Conservation (phyloP, 2,888 invertebrate species). For the Sphecodes monilicornis region DNA sequence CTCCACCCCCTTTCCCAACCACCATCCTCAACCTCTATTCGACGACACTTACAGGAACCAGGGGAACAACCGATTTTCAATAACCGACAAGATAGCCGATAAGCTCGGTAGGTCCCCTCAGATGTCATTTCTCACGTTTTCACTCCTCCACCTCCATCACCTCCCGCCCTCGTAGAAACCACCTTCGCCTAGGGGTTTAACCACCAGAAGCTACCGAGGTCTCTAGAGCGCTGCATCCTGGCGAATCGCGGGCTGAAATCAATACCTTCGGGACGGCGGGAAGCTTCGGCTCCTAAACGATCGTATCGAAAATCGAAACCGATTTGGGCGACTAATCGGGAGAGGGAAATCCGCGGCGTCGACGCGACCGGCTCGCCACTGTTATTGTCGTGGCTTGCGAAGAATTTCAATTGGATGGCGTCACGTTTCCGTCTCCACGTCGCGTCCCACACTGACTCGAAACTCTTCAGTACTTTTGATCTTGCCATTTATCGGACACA, state of each 20-base stretch:
- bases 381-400: neutral
- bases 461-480: neutral
- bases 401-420: slow-evolving; percentile 11
- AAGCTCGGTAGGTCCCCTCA: slow-evolving; percentile 52
- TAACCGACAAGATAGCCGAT: slow-evolving; percentile 68
- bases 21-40: neutral
- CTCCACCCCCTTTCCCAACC: neutral
- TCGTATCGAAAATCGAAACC: slow-evolving; percentile 52
- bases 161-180: neutral
- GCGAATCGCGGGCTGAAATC: slow-evolving; percentile 65
- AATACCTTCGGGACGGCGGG: slow-evolving; percentile 59
- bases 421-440: neutral
- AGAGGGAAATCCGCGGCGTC: slow-evolving; percentile 1
- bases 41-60: slow-evolving; percentile 32
- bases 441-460: neutral
- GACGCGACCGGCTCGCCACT: neutral
- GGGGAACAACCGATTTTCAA: slow-evolving; percentile 62
- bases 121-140: slow-evolving; percentile 68
- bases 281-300: slow-evolving; percentile 30
- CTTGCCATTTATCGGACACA: neutral
- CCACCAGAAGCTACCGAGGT: slow-evolving; percentile 45
- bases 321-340: slow-evolving; percentile 51
- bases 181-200: slow-evolving; percentile 48
- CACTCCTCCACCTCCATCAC: slow-evolving; percentile 17
- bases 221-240: slow-evolving; percentile 48